Percentiles rank a stretch among this genome's conserved stretches.
phyloP scores from a whole-genome alignment of 2,797 vertebrate genomes.

The Knipowitschia caucasica region DNA sequence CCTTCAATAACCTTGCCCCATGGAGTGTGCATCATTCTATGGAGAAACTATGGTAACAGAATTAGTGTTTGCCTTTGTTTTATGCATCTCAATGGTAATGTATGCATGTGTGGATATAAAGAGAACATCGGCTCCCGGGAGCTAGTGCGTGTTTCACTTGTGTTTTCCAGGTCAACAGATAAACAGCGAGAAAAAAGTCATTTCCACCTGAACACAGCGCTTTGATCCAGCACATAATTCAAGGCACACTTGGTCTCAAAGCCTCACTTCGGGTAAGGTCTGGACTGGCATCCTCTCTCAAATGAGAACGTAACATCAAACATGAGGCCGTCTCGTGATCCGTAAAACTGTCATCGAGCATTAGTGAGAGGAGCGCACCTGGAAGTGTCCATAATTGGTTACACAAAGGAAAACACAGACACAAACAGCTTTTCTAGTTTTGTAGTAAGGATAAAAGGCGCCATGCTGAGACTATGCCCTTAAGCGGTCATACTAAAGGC shows the following conservation, averaged over 20 bases:
- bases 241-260: constrained; percentile 36
- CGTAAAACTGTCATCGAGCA: constrained; percentile 9
- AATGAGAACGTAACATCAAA: constrained; percentile 13
- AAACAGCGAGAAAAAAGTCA: constrained; percentile 40
- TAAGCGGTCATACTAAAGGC: constrained; percentile 19
- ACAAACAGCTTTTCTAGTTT: neutral
- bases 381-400: too few species aligned
- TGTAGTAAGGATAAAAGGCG: neutral
- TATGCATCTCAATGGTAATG: constrained; percentile 47
- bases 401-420: neutral
- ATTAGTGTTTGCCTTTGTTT: too few species aligned
- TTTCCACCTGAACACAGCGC: constrained; percentile 43
- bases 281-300: constrained; percentile 1
- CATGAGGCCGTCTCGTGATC: neutral
- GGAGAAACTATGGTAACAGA: too few species aligned
- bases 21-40: too few species aligned
- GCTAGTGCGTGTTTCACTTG: constrained; percentile 21
- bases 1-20: too few species aligned
- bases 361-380: constrained; percentile 8
- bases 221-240: constrained; percentile 51
- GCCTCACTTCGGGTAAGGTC: constrained; percentile 39
- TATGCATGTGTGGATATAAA: constrained; percentile 59
- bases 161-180: constrained; percentile 48
- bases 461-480: constrained; percentile 1
- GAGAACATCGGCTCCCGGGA: constrained; percentile 30